These are phyloP conservation scores for Drosophila anomelani DNA, from an alignment of 2,888 invertebrate species.

Conservation along the genomic window DNA sequence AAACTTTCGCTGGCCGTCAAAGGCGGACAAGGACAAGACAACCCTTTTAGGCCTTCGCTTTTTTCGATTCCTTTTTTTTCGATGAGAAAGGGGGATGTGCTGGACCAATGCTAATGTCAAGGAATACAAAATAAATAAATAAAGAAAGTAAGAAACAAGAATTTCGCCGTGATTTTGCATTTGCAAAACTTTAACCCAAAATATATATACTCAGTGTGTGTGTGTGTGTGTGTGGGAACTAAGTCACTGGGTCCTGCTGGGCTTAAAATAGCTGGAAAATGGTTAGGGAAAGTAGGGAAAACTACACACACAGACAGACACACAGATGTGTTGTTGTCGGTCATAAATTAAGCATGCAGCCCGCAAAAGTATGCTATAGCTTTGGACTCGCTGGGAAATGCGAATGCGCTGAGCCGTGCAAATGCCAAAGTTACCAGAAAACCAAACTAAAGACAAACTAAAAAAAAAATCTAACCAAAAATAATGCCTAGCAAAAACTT, in stretches of 20 bases:
- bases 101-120: slow-evolving; percentile 60
- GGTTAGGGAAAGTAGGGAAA: neutral
- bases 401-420: slow-evolving; percentile 72
- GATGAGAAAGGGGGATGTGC: neutral
- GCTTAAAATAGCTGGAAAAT: slow-evolving; percentile 22
- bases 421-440: slow-evolving; percentile 60
- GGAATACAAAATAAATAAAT: slow-evolving; percentile 41
- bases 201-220: slow-evolving; percentile 13
- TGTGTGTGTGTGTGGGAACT: slow-evolving; percentile 62
- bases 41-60: slow-evolving; percentile 62
- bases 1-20: slow-evolving; percentile 57
- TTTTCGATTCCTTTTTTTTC: neutral
- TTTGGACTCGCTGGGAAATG: slow-evolving; percentile 19
- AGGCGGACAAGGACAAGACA: slow-evolving; percentile 67
- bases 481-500: slow-evolving; percentile 14
- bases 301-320: slow-evolving; percentile 15
- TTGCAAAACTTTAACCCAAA: slow-evolving; percentile 68
- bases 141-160: slow-evolving; percentile 25
- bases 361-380: slow-evolving; percentile 50
- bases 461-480: slow-evolving; percentile 9
- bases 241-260: slow-evolving; percentile 71
- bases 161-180: slow-evolving; percentile 72
- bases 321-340: slow-evolving; percentile 17
- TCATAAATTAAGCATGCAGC: slow-evolving; percentile 73
- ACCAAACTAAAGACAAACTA: slow-evolving; percentile 45